A percentile compares a stretch with the other conserved stretches of the same genome.
Evolutionary conservation across 30 jellyfish, hydroid and myxozoan species (phyloP).

Genomic region (Turritopsis dohrnii): DNA sequence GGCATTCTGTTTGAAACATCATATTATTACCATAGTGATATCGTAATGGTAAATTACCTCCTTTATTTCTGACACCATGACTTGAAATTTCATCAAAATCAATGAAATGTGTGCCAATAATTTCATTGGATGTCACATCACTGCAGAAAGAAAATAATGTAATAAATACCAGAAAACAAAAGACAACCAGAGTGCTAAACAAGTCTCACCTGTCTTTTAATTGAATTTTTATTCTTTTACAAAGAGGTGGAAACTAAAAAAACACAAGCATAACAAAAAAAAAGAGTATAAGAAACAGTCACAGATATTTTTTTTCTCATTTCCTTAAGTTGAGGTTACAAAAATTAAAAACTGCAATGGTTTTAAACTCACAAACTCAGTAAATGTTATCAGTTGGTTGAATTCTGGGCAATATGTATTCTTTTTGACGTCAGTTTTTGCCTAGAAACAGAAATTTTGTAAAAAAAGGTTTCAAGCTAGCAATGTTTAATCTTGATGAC

Average conservation of each 20-base stretch:
- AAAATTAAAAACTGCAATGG: background rate
- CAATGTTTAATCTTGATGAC: too few species aligned
- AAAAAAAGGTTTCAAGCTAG: background rate
- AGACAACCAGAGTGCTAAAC: background rate
- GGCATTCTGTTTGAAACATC: too few species aligned
- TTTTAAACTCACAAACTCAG: constrained; percentile 74
- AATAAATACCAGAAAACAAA: background rate
- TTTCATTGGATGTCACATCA: constrained; percentile 57
- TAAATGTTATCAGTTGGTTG: constrained; percentile 67
- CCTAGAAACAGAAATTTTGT: constrained; percentile 23
- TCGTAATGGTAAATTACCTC: constrained; percentile 8
- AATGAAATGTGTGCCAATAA: constrained; percentile 80
- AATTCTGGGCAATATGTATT: constrained; percentile 77
- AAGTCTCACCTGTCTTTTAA: constrained; percentile 66
- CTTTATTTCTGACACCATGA: constrained; percentile 31
- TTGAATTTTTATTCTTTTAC: constrained; percentile 67
- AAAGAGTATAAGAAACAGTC: background rate
- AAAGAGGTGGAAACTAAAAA: constrained; percentile 82
- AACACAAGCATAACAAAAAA: background rate
- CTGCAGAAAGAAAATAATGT: constrained; percentile 12
- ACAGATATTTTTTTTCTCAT: too few species aligned
- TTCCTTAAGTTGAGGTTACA: too few species aligned
- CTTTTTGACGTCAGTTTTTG: constrained; percentile 55
- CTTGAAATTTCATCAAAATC: constrained; percentile 73
- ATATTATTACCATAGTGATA: too few species aligned